phyloP scores from a whole-genome alignment of 2,797 vertebrate species.

The Novumbra hubbsi region DNA sequence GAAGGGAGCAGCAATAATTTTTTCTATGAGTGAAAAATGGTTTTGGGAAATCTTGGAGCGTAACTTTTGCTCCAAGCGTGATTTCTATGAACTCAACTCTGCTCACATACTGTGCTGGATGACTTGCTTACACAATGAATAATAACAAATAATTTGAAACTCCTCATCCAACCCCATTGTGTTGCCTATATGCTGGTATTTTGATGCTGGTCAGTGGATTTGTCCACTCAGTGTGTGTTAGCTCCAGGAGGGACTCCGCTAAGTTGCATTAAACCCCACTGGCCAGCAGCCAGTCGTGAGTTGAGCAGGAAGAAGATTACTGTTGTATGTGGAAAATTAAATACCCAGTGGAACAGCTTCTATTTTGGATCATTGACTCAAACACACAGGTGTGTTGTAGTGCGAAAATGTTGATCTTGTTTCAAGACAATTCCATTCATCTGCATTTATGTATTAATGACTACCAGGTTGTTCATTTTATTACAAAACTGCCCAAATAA shows the following conservation, averaged over 20 bases:
- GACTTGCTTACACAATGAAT: too few species aligned
- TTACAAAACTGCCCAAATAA: too few species aligned
- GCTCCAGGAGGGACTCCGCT: slow-evolving; percentile 35
- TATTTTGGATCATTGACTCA: slow-evolving; percentile 46
- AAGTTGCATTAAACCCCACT: slow-evolving; percentile 38
- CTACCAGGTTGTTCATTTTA: too few species aligned
- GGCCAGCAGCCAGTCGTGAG: slow-evolving; percentile 28
- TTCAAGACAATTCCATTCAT: slow-evolving; percentile 50
- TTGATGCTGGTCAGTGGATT: background rate
- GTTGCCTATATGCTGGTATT: background rate
- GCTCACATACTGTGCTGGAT: too few species aligned
- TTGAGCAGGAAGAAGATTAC: slow-evolving; percentile 41
- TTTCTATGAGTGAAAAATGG: too few species aligned
- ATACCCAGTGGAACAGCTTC: slow-evolving; percentile 36
- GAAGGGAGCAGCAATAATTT: too few species aligned
- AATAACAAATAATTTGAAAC: too few species aligned
- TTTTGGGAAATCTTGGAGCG: too few species aligned
- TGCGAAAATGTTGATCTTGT: slow-evolving; percentile 51
- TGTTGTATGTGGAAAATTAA: slow-evolving; percentile 60
- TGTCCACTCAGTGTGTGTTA: slow-evolving; percentile 9
- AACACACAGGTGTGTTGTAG: slow-evolving; percentile 34
- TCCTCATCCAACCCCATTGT: too few species aligned
- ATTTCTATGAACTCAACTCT: too few species aligned
- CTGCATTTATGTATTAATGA: slow-evolving; percentile 65
- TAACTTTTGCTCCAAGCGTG: too few species aligned